phyloP scores from a whole-genome alignment of 2,888 invertebrate genomes.

The Andricus quercusramuli region DNA sequence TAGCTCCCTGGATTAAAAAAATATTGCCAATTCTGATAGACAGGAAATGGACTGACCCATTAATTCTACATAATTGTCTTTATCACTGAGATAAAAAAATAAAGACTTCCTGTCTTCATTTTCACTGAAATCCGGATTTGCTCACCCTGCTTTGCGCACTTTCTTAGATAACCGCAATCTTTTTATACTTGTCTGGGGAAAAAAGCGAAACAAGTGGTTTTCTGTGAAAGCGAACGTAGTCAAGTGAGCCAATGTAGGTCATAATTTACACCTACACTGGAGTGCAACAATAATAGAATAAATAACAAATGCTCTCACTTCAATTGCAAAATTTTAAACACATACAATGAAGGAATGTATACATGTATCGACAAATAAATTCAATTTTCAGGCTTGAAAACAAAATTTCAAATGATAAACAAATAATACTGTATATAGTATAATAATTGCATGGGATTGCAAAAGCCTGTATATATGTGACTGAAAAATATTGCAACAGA shows the following conservation, averaged over 20 bases:
- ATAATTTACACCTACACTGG: background rate
- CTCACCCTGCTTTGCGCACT: background rate
- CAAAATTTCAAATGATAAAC: background rate
- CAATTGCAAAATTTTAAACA: background rate
- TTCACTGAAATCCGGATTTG: background rate
- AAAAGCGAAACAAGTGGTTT: conserved; percentile 6
- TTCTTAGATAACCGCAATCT: background rate
- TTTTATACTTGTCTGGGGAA: background rate
- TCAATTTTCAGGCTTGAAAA: no score
- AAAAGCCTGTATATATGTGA: no score
- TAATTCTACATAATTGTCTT: no score
- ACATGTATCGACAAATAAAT: no score
- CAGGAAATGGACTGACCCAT: no score
- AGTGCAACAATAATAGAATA: background rate
- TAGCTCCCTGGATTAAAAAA: no score
- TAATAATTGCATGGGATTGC: no score
- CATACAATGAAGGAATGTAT: no score
- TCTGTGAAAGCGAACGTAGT: conserved; percentile 6
- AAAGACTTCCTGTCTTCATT: background rate
- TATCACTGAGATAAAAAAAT: background rate
- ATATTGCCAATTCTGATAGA: no score
- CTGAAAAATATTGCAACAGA: no score
- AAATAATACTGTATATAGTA: background rate
- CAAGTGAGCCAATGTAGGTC: background rate
- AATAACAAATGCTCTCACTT: background rate